Percentiles rank a stretch among this genome's conserved stretches.
Evolutionary conservation across 2,113 vertebrate genomes (phyloP).

Genomic region (Columba livia): DNA sequence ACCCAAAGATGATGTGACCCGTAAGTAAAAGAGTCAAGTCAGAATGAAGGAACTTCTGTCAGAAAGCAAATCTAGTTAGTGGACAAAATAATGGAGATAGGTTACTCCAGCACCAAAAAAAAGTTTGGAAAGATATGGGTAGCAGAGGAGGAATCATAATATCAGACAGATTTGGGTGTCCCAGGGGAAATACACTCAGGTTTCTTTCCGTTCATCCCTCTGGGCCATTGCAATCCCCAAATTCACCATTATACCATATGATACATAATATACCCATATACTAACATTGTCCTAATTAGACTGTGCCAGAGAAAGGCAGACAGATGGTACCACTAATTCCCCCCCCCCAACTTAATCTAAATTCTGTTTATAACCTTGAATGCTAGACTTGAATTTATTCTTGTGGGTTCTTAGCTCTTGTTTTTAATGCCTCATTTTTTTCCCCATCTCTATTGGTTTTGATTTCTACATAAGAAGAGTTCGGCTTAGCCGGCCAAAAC

Average conservation of each 20-base stretch:
- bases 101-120: background rate
- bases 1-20: background rate
- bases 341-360: background rate
- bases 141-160: background rate
- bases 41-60: background rate
- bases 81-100: background rate
- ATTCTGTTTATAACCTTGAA: background rate
- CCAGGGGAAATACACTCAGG: background rate
- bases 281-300: background rate
- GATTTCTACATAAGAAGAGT: background rate
- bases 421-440: background rate
- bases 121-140: background rate
- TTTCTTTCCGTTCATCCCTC: background rate
- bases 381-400: background rate
- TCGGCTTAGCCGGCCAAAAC: background rate
- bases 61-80: background rate
- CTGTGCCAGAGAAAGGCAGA: background rate
- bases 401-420: background rate
- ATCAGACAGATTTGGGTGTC: background rate
- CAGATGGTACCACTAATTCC: background rate
- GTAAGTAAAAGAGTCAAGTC: constrained; percentile 5
- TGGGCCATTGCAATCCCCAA: background rate
- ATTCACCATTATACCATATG: background rate
- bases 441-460: background rate
- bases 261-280: background rate